Conservation (phyloP, 2,888 invertebrate species). For the Stictocephala bisonia region DNA sequence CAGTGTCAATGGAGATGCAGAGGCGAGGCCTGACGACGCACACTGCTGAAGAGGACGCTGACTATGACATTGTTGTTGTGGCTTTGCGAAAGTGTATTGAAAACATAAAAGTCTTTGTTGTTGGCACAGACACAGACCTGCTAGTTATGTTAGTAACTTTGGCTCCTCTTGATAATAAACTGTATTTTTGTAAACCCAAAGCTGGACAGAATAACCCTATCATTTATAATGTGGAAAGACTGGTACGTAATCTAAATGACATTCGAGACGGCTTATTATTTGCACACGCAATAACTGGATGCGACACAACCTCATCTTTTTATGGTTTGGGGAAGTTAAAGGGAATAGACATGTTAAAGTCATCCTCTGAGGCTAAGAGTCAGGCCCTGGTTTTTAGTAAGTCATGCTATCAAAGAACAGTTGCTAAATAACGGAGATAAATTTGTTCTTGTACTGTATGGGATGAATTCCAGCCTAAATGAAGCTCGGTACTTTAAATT, state of each 20-base stretch:
- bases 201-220: background rate
- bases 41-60: background rate
- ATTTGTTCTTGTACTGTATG: background rate
- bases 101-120: background rate
- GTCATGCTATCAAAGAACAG: background rate
- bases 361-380: background rate
- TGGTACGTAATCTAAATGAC: background rate
- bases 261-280: no score
- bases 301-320: background rate
- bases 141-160: background rate
- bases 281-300: background rate
- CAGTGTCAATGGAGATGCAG: conserved; percentile 1
- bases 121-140: background rate
- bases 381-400: background rate
- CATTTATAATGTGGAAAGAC: background rate
- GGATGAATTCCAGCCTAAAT: background rate
- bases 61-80: background rate
- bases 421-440: background rate
- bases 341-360: background rate
- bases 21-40: background rate
- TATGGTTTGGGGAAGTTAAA: background rate
- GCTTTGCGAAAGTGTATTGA: background rate
- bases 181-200: background rate
- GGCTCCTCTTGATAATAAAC: background rate
- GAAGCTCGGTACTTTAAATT: conserved; percentile 10